Conservation (phyloP, 2,888 invertebrate species). For the Drepanosiphum platanoidis region DNA sequence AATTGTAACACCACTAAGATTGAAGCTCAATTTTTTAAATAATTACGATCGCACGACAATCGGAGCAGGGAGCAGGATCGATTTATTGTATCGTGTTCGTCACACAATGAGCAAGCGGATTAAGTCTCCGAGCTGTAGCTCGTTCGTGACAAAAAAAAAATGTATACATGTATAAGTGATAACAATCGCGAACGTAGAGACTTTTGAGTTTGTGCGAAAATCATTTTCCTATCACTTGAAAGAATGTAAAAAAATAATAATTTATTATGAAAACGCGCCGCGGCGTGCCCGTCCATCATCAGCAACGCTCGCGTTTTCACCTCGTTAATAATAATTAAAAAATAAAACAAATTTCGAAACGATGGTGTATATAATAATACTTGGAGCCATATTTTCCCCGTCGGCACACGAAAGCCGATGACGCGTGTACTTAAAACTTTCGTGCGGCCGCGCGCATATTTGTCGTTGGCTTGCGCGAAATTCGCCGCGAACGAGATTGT, state of each 20-base stretch:
- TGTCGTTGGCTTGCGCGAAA: background rate
- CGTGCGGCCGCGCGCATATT: background rate
- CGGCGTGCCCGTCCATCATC: constrained; percentile 20
- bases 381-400: background rate
- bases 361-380: too few relatives aligned
- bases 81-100: too few relatives aligned
- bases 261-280: constrained; percentile 8
- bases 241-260: background rate
- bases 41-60: too few relatives aligned
- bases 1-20: too few relatives aligned
- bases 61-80: too few relatives aligned
- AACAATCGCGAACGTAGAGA: too few relatives aligned
- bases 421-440: background rate
- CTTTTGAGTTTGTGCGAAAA: constrained; percentile 18
- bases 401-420: background rate
- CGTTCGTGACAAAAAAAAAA: too few relatives aligned
- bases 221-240: constrained; percentile 26
- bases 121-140: too few relatives aligned
- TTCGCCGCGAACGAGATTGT: background rate
- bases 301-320: constrained; percentile 12
- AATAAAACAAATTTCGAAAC: background rate
- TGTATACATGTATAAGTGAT: too few relatives aligned
- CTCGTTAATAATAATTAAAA: constrained; percentile 36
- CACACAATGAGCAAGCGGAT: too few relatives aligned
- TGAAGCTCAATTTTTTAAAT: too few relatives aligned